Evolutionary conservation across 2,888 invertebrate species (phyloP), one percentile per base, ranked within the genome.

Genomic region (Eupithecia insigniata): DNA sequence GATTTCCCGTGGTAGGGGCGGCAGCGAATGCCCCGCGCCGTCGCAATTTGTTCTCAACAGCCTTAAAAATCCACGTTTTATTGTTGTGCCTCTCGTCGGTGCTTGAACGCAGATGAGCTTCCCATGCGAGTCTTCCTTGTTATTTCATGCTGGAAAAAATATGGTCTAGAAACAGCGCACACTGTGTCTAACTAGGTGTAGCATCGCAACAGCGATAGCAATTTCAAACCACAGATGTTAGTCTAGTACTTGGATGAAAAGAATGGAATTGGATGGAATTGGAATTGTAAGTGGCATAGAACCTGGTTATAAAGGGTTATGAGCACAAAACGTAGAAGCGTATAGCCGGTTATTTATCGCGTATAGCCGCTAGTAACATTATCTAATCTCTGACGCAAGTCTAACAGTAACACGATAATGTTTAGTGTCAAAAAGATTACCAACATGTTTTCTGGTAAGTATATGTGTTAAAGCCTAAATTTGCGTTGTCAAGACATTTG

Each of bases 31-130:
- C 84, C 87, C 81, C 84, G 86, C 62, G 86, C 64, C 64, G 64
- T 87, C 87, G 89, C 91, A 92, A 93, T 92, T 93, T 92, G 92
- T 92, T 91, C 89, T 81, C 87, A 87, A 90, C 88, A 90, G 89
- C 90, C 90, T 92, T 92, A 92, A 92, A 93, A 93, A 92, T 91
- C 90, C 92, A 82, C 90, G 91, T 92, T 92, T 92, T 92, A 92
- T 90, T 91, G 92, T 91, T 87, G 89, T 87, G 85, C 86, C 87
- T 85, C 87, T 69, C 90, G 89, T 90, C 90, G 89, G 85, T 87
- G 84, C 86, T 89, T 85, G 87, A 90, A 90, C 85, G 83, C 84
- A 64, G 85, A 86, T 87, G 84, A 87, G 83, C 82, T 83, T 79
- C 77, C 78, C 79, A 80, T 80, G 78, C 80, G 81, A 77, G 79